These are phyloP conservation scores for Muscicapa adusta DNA, from an alignment of 2,113 vertebrate species.

Conservation along the genomic window DNA sequence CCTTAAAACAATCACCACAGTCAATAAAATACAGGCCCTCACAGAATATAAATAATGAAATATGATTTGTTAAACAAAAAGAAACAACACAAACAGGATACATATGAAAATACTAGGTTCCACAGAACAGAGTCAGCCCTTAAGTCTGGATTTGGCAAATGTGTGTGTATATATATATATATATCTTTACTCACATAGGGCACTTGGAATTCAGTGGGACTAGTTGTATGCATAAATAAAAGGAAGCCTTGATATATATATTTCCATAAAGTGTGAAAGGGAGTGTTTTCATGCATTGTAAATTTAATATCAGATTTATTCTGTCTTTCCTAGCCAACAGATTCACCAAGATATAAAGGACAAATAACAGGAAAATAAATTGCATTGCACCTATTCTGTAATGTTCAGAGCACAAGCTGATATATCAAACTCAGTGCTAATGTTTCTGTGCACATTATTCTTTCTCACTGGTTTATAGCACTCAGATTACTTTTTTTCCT, in stretches of 20 bases:
- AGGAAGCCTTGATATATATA: neutral
- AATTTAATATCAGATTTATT: neutral
- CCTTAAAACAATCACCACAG: neutral
- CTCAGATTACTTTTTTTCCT: neutral
- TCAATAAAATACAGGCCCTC: constrained; percentile 14
- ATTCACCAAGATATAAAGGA: neutral
- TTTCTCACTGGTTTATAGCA: neutral
- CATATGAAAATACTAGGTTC: neutral
- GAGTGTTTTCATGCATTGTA: neutral
- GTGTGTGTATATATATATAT: neutral
- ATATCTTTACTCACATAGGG: neutral
- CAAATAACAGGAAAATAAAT: neutral
- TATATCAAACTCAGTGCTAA: neutral
- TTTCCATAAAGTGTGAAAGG: neutral
- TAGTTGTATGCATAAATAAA: neutral
- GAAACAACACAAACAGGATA: neutral
- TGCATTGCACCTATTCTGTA: neutral
- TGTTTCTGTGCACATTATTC: neutral
- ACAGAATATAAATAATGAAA: constrained; percentile 30
- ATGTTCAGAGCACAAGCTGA: neutral
- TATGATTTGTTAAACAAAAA: neutral
- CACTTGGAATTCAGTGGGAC: neutral
- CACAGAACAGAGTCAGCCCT: neutral
- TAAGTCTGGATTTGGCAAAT: neutral
- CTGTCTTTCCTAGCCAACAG: neutral